A percentile compares a stretch with the other conserved stretches of the same genome.
Evolutionary conservation across 2,888 invertebrate species (phyloP).

Genomic region (Ceramica pisi): DNA sequence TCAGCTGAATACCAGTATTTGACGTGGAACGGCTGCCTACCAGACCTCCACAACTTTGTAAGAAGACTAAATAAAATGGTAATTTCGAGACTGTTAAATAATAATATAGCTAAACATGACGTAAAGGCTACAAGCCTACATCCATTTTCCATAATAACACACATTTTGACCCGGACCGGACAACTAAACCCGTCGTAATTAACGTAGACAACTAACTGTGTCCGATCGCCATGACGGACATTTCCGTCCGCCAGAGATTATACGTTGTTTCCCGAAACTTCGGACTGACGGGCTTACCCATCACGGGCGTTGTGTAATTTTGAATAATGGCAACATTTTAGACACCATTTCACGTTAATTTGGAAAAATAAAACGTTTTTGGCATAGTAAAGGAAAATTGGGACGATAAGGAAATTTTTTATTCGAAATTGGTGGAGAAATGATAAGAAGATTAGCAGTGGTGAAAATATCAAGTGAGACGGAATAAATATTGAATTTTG

Average conservation of each 20-base stretch:
- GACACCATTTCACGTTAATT: constrained; percentile 35
- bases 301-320: constrained; percentile 47
- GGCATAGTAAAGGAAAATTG: constrained; percentile 32
- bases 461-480: background rate
- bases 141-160: constrained; percentile 38
- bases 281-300: constrained; percentile 30
- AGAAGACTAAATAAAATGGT: too few relatives aligned
- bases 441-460: constrained; percentile 28
- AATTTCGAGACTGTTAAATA: background rate
- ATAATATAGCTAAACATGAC: background rate
- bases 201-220: constrained; percentile 59
- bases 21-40: too few relatives aligned
- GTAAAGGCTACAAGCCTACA: background rate
- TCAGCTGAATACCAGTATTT: too few relatives aligned
- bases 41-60: too few relatives aligned
- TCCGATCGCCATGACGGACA: constrained; percentile 59
- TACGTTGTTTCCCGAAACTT: constrained; percentile 46
- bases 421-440: constrained; percentile 33
- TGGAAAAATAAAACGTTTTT: constrained; percentile 40
- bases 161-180: constrained; percentile 25
- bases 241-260: constrained; percentile 56
- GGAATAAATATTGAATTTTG: constrained; percentile 4
- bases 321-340: constrained; percentile 47
- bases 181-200: constrained; percentile 55
- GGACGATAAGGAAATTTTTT: constrained; percentile 43